Evolutionary conservation across 1,140 invertebrate genomes (phyloP).

Genomic region (Drosophila rhopaloa): DNA sequence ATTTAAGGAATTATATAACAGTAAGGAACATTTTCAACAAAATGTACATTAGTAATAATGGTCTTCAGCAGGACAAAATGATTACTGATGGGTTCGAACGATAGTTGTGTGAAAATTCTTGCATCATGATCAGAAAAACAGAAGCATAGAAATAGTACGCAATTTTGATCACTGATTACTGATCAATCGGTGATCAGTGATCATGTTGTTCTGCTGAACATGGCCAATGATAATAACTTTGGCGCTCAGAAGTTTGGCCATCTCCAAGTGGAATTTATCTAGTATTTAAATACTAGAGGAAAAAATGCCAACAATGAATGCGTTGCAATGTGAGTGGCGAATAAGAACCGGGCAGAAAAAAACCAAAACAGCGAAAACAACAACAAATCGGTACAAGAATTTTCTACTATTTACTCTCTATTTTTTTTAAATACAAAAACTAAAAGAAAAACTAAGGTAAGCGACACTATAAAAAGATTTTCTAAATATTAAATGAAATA

Average conservation of each 20-base stretch:
- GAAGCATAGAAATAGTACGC: no score
- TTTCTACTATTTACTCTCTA: slow-evolving; percentile 1
- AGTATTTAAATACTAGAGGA: neutral
- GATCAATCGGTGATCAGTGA: no score
- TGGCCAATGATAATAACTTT: no score
- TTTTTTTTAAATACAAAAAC: slow-evolving; percentile 6
- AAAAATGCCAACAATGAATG: neutral
- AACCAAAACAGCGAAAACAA: neutral
- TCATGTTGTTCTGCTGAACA: no score
- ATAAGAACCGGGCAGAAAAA: slow-evolving; percentile 1
- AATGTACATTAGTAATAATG: no score
- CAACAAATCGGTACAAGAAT: neutral
- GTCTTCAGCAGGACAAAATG: no score
- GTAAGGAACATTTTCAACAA: no score
- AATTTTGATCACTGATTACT: no score
- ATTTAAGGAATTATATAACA: no score
- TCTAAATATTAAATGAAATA: neutral
- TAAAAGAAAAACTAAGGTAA: slow-evolving; percentile 6
- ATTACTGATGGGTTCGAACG: no score
- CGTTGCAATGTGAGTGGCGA: slow-evolving; percentile 5
- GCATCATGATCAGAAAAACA: no score
- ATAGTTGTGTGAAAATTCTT: no score
- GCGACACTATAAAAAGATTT: neutral
- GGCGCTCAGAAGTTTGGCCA: neutral
- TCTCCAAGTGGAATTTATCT: neutral